Percentiles rank a stretch among this genome's conserved stretches.
Evolutionary conservation across 2,113 vertebrate species (phyloP).

Genomic region (Phaethon lepturus): DNA sequence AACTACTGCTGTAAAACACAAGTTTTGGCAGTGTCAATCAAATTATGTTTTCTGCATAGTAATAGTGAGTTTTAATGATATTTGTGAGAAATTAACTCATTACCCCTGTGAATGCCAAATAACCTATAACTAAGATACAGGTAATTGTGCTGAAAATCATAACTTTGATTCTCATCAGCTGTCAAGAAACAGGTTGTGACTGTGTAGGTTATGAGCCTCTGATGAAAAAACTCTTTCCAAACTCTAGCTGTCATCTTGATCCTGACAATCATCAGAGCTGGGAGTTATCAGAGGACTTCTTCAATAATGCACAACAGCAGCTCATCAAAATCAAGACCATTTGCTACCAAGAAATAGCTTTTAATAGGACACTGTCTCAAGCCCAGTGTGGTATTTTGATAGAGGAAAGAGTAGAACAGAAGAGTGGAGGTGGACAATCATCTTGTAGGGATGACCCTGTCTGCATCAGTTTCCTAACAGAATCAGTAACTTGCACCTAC

Average conservation of each 20-base stretch:
- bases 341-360: not conserved
- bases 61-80: not conserved
- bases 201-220: not conserved
- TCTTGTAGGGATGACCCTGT: accelerated
- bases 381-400: not conserved
- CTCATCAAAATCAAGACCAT: not conserved
- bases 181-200: not conserved
- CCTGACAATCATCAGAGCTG: not conserved
- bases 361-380: not conserved
- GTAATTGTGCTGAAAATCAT: not conserved
- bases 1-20: not conserved
- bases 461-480: not conserved
- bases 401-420: not conserved
- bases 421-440: not conserved
- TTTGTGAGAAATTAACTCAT: not conserved
- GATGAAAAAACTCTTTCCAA: not conserved
- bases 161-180: not conserved
- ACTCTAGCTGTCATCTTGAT: not conserved
- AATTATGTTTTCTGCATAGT: not conserved
- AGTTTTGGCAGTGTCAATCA: conserved; percentile 25
- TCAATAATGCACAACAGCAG: not conserved
- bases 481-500: not conserved
- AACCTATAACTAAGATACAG: not conserved
- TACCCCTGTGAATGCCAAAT: not conserved
- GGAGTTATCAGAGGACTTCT: not conserved